Evolutionary conservation across 2,797 vertebrate species (phyloP).

Genomic region (Microctenopoma lineatum): DNA sequence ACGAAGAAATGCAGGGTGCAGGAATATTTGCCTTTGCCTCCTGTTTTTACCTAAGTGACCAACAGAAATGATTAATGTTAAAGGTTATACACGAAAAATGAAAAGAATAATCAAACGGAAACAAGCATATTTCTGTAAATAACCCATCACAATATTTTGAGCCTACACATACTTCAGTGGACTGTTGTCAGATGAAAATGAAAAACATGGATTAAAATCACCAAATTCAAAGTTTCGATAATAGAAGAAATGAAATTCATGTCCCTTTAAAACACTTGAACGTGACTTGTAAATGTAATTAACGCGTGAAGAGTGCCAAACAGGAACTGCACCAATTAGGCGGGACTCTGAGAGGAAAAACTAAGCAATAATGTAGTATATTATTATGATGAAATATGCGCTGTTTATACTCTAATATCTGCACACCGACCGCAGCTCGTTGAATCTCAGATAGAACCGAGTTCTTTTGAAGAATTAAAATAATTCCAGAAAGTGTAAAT

Average conservation of each 20-base stretch:
- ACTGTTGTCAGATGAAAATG: conserved; percentile 14
- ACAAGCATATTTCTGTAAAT: background rate
- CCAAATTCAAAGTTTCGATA: background rate
- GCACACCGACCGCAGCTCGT: background rate
- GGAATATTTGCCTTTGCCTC: background rate
- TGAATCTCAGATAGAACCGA: background rate
- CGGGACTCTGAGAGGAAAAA: background rate
- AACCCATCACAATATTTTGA: background rate
- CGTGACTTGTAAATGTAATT: conserved; percentile 22
- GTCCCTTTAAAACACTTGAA: conserved; percentile 23
- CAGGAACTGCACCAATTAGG: background rate
- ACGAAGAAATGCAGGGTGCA: no score
- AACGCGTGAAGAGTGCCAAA: background rate
- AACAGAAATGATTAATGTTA: background rate
- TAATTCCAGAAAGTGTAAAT: background rate
- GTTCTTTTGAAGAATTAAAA: background rate
- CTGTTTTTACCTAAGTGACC: conserved; percentile 2
- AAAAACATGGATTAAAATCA: background rate
- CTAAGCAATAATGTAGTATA: background rate
- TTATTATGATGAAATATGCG: background rate
- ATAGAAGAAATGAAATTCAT: conserved; percentile 9
- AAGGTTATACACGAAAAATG: background rate
- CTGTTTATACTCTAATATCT: background rate
- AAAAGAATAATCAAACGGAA: conserved; percentile 7
- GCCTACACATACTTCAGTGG: background rate